phyloP scores from a whole-genome alignment of 2,797 vertebrate genomes.

The Saxicola maurus region DNA sequence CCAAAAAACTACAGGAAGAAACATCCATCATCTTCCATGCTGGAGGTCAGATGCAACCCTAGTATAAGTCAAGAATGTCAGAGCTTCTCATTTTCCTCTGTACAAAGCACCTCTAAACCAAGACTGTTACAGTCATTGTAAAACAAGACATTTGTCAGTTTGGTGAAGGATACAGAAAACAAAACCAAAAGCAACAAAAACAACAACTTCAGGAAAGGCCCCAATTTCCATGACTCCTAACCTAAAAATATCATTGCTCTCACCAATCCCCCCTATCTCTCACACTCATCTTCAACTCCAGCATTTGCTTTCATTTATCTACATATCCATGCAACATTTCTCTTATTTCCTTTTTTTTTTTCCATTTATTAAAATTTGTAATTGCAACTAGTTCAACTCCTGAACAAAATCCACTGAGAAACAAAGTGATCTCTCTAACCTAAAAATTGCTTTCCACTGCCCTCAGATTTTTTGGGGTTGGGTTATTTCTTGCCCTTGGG shows the following conservation, averaged over 20 bases:
- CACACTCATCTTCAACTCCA: not conserved
- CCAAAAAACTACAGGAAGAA: not conserved
- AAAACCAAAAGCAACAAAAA: not conserved
- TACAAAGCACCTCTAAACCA: not conserved
- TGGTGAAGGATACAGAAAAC: not conserved
- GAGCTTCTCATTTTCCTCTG: not conserved
- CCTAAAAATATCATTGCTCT: not conserved
- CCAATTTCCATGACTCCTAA: not conserved
- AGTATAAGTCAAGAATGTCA: not conserved
- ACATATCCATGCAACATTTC: not conserved
- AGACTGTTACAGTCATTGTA: not conserved
- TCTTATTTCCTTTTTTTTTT: not conserved
- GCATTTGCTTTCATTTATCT: not conserved
- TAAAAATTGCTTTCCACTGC: not conserved
- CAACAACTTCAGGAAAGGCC: not conserved
- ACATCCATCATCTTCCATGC: not conserved
- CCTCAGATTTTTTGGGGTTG: not conserved
- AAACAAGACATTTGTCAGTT: not conserved
- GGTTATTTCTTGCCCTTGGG: rapidly evolving
- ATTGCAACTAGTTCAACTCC: not conserved
- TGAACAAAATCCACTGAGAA: not conserved
- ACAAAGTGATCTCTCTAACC: not conserved
- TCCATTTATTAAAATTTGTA: not conserved
- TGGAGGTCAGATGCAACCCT: not conserved
- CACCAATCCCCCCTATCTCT: not conserved